phyloP scores from a whole-genome alignment of 2,113 vertebrate genomes.

The Elephantulus edwardii region DNA sequence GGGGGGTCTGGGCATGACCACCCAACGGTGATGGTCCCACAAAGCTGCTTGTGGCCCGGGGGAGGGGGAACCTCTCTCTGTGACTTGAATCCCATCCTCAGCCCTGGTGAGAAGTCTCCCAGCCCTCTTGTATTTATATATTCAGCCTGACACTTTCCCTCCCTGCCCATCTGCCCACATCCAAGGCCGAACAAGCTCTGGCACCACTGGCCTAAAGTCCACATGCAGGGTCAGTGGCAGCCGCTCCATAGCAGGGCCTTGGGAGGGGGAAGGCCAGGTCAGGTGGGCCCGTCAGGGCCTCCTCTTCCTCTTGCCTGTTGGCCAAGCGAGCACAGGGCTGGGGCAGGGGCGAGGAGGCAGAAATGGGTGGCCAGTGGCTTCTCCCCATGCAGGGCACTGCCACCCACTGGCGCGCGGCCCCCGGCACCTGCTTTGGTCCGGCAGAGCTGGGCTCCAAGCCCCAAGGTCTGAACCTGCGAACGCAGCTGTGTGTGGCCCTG shows the following conservation, averaged over 20 bases:
- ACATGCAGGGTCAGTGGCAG: background rate
- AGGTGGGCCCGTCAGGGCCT: background rate
- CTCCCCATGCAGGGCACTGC: background rate
- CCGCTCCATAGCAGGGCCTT: constrained; percentile 6
- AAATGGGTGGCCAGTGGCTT: background rate
- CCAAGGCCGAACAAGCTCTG: background rate
- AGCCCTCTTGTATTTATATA: background rate
- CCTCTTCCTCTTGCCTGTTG: constrained; percentile 9
- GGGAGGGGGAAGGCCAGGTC: background rate
- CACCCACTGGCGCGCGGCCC: background rate
- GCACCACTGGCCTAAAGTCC: background rate
- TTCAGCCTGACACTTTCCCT: too few species aligned
- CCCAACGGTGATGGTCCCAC: background rate
- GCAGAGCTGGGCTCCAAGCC: constrained; percentile 76
- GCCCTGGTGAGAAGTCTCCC: background rate
- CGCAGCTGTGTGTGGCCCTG: constrained; percentile 79
- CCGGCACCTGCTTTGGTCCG: constrained; percentile 82
- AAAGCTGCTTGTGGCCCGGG: background rate
- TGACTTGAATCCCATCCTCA: background rate
- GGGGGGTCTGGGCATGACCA: background rate
- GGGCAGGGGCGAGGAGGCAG: background rate
- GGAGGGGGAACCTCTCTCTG: background rate
- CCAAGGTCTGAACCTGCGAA: constrained; percentile 82
- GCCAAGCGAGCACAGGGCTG: constrained; percentile 11
- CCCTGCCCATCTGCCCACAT: background rate